Conservation (phyloP, 2,888 invertebrate genomes). For the Thysanoteuthis rhombus region DNA sequence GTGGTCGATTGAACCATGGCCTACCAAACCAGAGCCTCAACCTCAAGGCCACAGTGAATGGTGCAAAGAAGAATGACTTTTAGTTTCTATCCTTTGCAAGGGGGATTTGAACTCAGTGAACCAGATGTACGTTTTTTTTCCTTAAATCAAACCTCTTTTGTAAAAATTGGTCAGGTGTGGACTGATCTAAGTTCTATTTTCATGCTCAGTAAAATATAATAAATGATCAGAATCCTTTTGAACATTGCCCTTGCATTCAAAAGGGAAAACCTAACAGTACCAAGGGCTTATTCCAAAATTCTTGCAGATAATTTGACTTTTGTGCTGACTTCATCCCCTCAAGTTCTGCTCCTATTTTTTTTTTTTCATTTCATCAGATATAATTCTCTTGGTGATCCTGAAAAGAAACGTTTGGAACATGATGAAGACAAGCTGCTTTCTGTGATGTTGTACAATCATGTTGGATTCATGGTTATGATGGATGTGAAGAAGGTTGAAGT, state of each 20-base stretch:
- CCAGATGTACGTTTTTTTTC: too few relatives aligned
- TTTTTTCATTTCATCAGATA: slow-evolving; percentile 72
- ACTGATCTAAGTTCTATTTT: too few relatives aligned
- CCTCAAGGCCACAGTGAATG: too few relatives aligned
- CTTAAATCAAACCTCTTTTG: too few relatives aligned
- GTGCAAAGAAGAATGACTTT: too few relatives aligned
- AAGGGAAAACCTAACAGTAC: not conserved
- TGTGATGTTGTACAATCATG: slow-evolving; percentile 94
- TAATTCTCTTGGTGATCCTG: slow-evolving; percentile 84
- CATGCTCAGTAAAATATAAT: too few relatives aligned
- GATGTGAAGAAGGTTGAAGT: slow-evolving; percentile 81
- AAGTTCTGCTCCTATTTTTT: not conserved
- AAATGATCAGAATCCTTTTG: not conserved
- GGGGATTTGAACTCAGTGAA: too few relatives aligned
- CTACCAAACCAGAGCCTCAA: too few relatives aligned
- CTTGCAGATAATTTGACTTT: not conserved
- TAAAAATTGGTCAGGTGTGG: too few relatives aligned
- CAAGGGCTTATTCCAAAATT: not conserved
- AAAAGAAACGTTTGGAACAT: slow-evolving; percentile 88
- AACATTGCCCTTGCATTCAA: not conserved
- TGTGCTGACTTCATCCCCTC: not conserved
- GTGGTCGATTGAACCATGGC: too few relatives aligned
- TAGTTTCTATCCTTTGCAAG: too few relatives aligned
- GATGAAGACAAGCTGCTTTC: slow-evolving; percentile 96
- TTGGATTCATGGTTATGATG: slow-evolving; percentile 93